Evolutionary conservation across 35 echinoderm and acorn worm genomes (phyloP).

Genomic region (Heliocidaris erythrogramma): DNA sequence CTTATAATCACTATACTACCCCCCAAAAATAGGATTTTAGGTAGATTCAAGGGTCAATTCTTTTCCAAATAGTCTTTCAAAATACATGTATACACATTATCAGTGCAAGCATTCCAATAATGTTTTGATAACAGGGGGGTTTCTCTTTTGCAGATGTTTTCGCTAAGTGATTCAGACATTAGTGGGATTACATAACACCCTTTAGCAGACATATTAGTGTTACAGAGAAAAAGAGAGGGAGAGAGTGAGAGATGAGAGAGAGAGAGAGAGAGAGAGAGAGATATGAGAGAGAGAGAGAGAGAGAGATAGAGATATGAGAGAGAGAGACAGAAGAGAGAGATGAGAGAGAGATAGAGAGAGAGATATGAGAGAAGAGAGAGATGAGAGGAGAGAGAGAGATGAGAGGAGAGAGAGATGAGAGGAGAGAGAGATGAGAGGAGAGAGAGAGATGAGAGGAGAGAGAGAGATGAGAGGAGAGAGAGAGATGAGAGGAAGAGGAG

Average conservation of each 20-base stretch:
- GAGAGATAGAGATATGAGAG: no score
- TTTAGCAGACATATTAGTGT: background rate
- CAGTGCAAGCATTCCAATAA: no score
- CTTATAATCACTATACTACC: no score
- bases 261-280: background rate
- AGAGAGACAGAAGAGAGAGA: no score
- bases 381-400: background rate
- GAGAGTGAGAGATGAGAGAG: background rate
- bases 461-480: background rate
- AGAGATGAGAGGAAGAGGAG: background rate
- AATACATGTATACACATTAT: no score
- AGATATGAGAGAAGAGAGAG: background rate
- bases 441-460: background rate
- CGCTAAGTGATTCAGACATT: constrained; percentile 15
- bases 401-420: background rate
- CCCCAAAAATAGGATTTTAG: no score
- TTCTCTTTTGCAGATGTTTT: background rate
- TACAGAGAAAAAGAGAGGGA: background rate
- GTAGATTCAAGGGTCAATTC: no score
- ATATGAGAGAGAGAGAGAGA: no score
- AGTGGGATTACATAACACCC: constrained; percentile 16
- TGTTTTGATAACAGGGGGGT: background rate
- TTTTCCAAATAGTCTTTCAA: no score
- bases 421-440: background rate
- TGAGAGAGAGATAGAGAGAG: no score